A percentile compares a stretch with the other conserved stretches of the same genome.
Evolutionary conservation across 2,797 vertebrate species (phyloP).

Genomic region (Pseudomugil gertrudae): DNA sequence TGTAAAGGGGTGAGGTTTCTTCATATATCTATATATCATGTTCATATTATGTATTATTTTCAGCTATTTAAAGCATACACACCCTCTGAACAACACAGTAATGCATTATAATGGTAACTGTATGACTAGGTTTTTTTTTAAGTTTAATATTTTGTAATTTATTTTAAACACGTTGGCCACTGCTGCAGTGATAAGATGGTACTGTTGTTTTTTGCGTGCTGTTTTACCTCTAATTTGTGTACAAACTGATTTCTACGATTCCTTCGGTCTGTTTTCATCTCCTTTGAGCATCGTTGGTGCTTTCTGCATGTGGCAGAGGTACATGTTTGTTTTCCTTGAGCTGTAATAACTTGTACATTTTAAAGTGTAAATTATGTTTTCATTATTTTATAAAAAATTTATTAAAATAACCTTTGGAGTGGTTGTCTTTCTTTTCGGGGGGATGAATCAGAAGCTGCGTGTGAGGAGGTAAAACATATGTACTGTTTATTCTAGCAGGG

Average conservation of each 20-base stretch:
- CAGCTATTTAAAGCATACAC: constrained; percentile 76
- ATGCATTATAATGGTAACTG: constrained; percentile 69
- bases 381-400: constrained; percentile 87
- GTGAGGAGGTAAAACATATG: no score
- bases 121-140: constrained; percentile 51
- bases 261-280: constrained; percentile 21
- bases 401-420: constrained; percentile 72
- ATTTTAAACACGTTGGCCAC: constrained; percentile 79
- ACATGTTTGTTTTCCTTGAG: constrained; percentile 69
- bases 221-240: constrained; percentile 72
- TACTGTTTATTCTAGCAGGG: no score
- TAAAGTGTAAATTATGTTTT: constrained; percentile 89
- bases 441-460: no score
- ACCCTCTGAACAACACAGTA: constrained; percentile 76
- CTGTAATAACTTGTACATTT: constrained; percentile 87
- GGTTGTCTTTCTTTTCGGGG: background rate
- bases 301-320: constrained; percentile 55
- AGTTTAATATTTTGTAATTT: constrained; percentile 87
- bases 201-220: constrained; percentile 69
- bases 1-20: constrained; percentile 64
- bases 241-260: constrained; percentile 69
- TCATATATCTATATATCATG: constrained; percentile 47
- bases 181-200: constrained; percentile 77
- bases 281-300: constrained; percentile 40
- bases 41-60: constrained; percentile 67